Evolutionary conservation across 2,797 vertebrate genomes (phyloP).

Genomic region (Pteropus rufus): DNA sequence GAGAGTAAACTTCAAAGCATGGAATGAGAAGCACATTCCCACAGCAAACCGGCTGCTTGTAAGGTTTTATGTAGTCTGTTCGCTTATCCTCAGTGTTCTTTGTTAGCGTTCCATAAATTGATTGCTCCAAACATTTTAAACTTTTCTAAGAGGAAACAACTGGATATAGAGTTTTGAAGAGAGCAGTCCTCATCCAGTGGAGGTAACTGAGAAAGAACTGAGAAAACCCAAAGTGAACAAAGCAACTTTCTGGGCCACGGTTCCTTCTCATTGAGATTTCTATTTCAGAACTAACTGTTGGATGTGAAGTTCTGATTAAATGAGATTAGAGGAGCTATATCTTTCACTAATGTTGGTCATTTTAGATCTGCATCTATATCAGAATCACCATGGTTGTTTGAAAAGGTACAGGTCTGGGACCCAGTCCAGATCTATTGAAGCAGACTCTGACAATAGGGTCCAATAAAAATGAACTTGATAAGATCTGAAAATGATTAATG

Average conservation of each 20-base stretch:
- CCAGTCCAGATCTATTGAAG: not conserved
- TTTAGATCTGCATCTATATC: not conserved
- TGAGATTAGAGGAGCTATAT: not conserved
- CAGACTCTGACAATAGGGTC: not conserved
- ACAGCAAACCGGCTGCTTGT: not conserved
- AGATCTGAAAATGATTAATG: not conserved
- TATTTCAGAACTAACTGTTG: not conserved
- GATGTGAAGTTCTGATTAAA: not conserved
- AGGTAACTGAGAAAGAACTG: not conserved
- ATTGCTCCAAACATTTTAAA: not conserved
- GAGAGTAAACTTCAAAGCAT: not conserved
- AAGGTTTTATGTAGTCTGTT: not conserved
- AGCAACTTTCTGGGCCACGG: too few species aligned
- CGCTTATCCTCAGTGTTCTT: not conserved
- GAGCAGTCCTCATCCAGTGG: accelerated
- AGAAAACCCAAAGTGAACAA: not conserved
- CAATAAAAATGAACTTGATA: not conserved
- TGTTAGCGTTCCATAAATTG: not conserved
- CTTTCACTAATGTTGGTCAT: not conserved
- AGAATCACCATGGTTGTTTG: not conserved
- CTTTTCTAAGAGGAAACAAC: not conserved
- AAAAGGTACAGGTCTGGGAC: not conserved
- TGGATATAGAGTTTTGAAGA: not conserved
- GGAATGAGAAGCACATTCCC: not conserved
- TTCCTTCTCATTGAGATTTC: not conserved